Percentiles rank a stretch among this genome's conserved stretches.
These are phyloP conservation scores for Toxonevra muliebris DNA, from an alignment of 2,888 invertebrate genomes.

Conservation along the genomic window DNA sequence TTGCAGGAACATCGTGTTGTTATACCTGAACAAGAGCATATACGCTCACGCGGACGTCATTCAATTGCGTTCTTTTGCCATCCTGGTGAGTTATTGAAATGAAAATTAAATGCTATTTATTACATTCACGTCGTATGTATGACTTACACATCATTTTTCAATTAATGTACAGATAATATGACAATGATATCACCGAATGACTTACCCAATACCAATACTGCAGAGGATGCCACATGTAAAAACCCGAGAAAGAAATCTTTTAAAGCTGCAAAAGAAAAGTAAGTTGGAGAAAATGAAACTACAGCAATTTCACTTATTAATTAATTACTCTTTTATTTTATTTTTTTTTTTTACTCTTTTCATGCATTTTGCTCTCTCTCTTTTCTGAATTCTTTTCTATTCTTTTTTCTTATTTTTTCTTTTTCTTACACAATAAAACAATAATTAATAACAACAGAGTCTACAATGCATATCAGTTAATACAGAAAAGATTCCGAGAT, in stretches of 20 bases:
- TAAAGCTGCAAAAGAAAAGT: conserved; percentile 65
- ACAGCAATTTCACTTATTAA: conserved; percentile 41
- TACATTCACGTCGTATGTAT: background rate
- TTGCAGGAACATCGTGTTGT: conserved; percentile 76
- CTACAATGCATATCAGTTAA: conserved; percentile 75
- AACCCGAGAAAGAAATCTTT: conserved; percentile 65
- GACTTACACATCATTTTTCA: background rate
- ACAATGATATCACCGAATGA: conserved; percentile 65
- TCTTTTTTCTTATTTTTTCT: background rate
- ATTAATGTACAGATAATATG: conserved; percentile 54
- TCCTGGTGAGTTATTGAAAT: conserved; percentile 68
- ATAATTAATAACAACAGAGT: conserved; percentile 64
- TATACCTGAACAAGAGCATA: conserved; percentile 72
- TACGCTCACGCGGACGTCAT: conserved; percentile 74
- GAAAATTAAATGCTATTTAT: background rate
- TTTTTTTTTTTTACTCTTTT: conserved; percentile 48
- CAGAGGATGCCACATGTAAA: conserved; percentile 54
- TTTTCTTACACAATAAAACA: background rate
- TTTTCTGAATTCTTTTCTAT: conserved; percentile 21
- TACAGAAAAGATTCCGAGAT: conserved; percentile 76
- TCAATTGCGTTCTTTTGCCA: conserved; percentile 82
- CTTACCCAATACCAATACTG: conserved; percentile 56
- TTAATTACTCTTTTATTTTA: conserved; percentile 39
- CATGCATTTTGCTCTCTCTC: conserved; percentile 43
- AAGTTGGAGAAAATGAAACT: conserved; percentile 46